These are phyloP conservation scores for Nannoperca obscura DNA, from an alignment of 2,797 vertebrate species.

Conservation along the genomic window DNA sequence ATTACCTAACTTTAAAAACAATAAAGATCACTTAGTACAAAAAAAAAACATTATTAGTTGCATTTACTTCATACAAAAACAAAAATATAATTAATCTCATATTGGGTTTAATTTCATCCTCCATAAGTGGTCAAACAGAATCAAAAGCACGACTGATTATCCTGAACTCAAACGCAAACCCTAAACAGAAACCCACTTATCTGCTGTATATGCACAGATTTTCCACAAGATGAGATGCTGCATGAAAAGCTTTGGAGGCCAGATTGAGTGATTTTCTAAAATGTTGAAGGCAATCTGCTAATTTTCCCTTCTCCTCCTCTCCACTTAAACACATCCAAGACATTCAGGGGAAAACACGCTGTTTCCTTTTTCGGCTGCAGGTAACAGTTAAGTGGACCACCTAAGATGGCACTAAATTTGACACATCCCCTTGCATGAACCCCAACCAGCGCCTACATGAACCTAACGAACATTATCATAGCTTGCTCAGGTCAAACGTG, in stretches of 20 bases:
- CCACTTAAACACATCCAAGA: background rate
- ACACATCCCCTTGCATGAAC: constrained; percentile 46
- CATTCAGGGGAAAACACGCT: background rate
- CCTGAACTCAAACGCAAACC: constrained; percentile 4
- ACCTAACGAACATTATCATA: constrained; percentile 31
- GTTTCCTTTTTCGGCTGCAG: constrained; percentile 12
- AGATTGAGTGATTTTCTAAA: constrained; percentile 6
- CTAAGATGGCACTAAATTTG: constrained; percentile 37
- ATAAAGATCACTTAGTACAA: background rate
- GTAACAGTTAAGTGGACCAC: constrained; percentile 44
- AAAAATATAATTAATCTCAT: constrained; percentile 9
- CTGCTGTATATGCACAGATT: constrained; percentile 17
- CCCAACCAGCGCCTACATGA: constrained; percentile 6
- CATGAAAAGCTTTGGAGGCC: constrained; percentile 18
- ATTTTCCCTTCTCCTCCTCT: constrained; percentile 35
- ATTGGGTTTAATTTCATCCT: constrained; percentile 26
- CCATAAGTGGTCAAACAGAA: constrained; percentile 52
- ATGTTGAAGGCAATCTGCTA: background rate
- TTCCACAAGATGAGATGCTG: constrained; percentile 14
- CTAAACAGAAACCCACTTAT: constrained; percentile 30
- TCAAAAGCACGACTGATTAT: constrained; percentile 13
- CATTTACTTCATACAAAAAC: constrained; percentile 22
- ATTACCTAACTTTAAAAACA: constrained; percentile 3
- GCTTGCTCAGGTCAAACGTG: background rate
- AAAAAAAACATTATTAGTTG: background rate